Evolutionary conservation across 2,888 invertebrate genomes (phyloP).

Genomic region (Drosophila picticornis): DNA sequence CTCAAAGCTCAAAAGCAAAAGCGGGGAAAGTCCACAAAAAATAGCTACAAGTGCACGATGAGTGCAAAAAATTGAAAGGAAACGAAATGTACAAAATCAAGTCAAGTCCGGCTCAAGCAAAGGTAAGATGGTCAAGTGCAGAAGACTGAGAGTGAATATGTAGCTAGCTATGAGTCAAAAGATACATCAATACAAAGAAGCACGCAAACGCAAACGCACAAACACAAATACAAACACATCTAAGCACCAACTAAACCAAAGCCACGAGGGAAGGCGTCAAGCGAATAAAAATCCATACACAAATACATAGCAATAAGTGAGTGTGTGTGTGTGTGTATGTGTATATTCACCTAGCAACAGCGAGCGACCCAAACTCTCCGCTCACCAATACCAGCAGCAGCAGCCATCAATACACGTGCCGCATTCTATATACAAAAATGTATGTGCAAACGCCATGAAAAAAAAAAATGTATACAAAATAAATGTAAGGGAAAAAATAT

Average conservation of each 20-base stretch:
- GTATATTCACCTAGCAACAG: constrained; percentile 71
- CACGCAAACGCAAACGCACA: not conserved
- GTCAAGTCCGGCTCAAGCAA: not conserved
- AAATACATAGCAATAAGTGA: constrained; percentile 3
- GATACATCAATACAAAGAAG: constrained; percentile 35
- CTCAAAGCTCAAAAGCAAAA: constrained; percentile 46
- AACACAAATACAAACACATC: constrained; percentile 8
- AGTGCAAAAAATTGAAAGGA: constrained; percentile 1
- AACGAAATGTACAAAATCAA: constrained; percentile 1
- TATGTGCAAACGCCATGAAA: constrained; percentile 65
- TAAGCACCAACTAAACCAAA: constrained; percentile 63
- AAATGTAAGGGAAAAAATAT: constrained; percentile 58
- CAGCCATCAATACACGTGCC: constrained; percentile 67
- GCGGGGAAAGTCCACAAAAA: constrained; percentile 58
- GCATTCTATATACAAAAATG: constrained; percentile 70
- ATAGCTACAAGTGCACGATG: constrained; percentile 32
- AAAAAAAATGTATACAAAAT: constrained; percentile 9
- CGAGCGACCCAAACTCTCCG: constrained; percentile 27
- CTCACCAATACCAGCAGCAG: constrained; percentile 58
- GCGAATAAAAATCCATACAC: constrained; percentile 40
- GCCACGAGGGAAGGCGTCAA: constrained; percentile 60
- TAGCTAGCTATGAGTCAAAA: constrained; percentile 31
- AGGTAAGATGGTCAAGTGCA: constrained; percentile 13
- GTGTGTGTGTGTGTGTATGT: constrained; percentile 3
- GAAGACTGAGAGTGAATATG: constrained; percentile 10